Conservation (phyloP, 2,888 invertebrate genomes). For the Crematogaster levior region DNA sequence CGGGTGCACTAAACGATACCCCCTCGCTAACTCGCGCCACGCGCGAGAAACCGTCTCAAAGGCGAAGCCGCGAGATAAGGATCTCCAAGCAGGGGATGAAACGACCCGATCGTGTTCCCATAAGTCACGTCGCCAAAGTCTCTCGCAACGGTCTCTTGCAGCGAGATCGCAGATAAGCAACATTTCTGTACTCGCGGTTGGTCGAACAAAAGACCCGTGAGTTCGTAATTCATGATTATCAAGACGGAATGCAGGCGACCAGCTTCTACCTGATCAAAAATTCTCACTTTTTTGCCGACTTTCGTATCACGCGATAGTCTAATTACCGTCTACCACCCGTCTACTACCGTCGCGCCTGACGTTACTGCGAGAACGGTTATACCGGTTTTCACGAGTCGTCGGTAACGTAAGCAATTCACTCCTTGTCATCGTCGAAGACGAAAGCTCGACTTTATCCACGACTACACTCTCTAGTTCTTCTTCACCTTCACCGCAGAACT, state of each 20-base stretch:
- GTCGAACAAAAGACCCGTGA: background rate
- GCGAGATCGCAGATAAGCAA: conserved; percentile 22
- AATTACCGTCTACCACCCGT: conserved; percentile 68
- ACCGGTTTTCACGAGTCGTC: conserved; percentile 11
- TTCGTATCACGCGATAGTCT: conserved; percentile 68
- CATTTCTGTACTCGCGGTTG: background rate
- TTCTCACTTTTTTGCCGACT: conserved; percentile 34
- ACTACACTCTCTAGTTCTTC: conserved; percentile 50
- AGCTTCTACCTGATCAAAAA: conserved; percentile 16
- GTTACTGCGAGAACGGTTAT: conserved; percentile 46
- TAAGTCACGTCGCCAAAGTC: background rate
- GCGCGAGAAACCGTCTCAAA: background rate
- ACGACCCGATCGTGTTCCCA: conserved; percentile 5
- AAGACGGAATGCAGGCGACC: conserved; percentile 26
- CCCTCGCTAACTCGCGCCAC: background rate
- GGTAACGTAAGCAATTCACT: conserved; percentile 30
- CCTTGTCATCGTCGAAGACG: conserved; percentile 21
- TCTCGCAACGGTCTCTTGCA: background rate
- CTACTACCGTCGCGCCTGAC: conserved; percentile 37
- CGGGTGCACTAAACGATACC: conserved; percentile 7
- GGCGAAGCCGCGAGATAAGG: background rate
- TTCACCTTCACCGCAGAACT: conserved; percentile 58
- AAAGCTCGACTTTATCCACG: conserved; percentile 8
- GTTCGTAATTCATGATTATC: conserved; percentile 47
- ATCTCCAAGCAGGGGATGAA: conserved; percentile 7